Conservation (phyloP, 2,888 invertebrate species). For the Eupithecia tripunctaria region DNA sequence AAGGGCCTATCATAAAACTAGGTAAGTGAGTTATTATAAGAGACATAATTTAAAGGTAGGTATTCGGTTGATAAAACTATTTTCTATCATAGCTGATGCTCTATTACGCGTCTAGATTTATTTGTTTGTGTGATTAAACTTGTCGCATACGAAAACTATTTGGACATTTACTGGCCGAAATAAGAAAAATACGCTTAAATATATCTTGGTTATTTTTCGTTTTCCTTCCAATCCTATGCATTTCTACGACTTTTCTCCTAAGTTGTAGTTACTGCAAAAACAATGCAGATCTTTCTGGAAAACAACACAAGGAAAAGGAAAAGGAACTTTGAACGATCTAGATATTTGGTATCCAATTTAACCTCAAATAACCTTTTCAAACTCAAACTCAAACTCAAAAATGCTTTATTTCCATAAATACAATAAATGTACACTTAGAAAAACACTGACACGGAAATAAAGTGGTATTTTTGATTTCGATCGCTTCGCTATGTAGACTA, state of each 20-base stretch:
- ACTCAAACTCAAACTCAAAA: no score
- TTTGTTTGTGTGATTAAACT: neutral
- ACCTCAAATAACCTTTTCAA: no score
- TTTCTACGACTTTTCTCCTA: constrained; percentile 3
- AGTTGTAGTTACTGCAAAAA: neutral
- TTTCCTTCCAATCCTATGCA: neutral
- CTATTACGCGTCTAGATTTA: neutral
- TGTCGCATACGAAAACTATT: neutral
- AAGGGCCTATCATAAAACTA: neutral
- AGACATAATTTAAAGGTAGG: no score
- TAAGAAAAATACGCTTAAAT: neutral
- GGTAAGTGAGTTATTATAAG: no score
- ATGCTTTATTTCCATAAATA: no score
- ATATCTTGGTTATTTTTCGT: neutral
- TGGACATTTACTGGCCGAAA: neutral
- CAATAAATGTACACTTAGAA: no score
- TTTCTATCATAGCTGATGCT: neutral
- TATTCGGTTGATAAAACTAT: neutral
- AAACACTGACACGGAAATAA: no score
- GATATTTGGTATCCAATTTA: neutral
- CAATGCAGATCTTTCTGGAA: neutral
- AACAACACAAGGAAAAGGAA: neutral
- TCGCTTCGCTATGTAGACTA: no score
- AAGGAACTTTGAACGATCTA: neutral
- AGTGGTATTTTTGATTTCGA: no score